Percentiles rank a stretch among this genome's conserved stretches.
Evolutionary conservation across 2,113 vertebrate genomes (phyloP).

Genomic region (Leucopternis melanops): DNA sequence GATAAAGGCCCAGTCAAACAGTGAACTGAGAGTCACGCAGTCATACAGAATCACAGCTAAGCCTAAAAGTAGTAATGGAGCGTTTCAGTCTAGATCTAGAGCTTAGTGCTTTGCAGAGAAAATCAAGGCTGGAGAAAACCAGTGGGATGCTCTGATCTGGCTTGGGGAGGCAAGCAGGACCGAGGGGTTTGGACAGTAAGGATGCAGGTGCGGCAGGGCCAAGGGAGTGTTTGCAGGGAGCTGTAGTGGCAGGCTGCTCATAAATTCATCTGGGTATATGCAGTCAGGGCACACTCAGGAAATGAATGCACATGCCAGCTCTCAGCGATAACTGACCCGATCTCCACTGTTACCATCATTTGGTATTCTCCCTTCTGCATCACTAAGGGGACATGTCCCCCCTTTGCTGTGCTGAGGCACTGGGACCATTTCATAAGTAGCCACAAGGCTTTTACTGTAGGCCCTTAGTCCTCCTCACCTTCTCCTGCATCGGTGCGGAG

Average conservation of each 20-base stretch:
- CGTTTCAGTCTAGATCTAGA: background rate
- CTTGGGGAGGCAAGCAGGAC: background rate
- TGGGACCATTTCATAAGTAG: background rate
- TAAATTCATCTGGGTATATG: background rate
- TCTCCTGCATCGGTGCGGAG: background rate
- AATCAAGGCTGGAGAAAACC: background rate
- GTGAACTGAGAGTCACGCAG: background rate
- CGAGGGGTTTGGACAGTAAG: accelerated
- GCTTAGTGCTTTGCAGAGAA: background rate
- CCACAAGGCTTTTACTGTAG: background rate
- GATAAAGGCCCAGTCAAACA: background rate
- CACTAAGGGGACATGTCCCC: background rate
- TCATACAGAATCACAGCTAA: background rate
- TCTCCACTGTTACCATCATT: background rate
- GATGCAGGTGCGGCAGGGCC: accelerated
- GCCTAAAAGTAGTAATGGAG: background rate
- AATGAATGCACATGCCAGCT: background rate
- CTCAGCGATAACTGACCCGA: background rate
- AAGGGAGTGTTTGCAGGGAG: background rate
- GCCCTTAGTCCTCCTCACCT: background rate
- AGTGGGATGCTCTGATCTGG: background rate
- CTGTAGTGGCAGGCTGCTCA: background rate
- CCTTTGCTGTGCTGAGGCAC: background rate
- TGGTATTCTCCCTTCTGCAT: background rate
- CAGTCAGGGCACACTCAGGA: background rate